Evolutionary conservation across 2,113 vertebrate genomes (phyloP).

Genomic region (Camelus dromedarius): DNA sequence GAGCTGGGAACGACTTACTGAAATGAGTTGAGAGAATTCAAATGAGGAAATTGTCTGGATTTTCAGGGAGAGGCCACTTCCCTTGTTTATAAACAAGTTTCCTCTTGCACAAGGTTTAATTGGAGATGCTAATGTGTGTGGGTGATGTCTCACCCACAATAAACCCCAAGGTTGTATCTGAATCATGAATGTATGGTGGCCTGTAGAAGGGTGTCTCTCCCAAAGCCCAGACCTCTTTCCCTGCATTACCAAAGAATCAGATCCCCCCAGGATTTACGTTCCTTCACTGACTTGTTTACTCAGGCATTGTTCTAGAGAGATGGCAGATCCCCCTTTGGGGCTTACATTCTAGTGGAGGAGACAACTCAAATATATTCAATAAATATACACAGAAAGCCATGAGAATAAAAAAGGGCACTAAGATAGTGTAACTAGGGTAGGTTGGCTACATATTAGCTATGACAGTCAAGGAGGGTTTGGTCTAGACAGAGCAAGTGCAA

Average conservation of each 20-base stretch:
- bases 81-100: constrained; percentile 65
- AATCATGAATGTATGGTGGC: not conserved
- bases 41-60: constrained; percentile 58
- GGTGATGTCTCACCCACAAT: not conserved
- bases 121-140: not conserved
- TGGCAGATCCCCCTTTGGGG: not conserved
- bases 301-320: not conserved
- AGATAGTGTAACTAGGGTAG: not conserved
- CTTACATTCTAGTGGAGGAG: not conserved
- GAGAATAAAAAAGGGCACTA: not conserved
- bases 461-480: not conserved
- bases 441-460: not conserved
- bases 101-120: constrained; percentile 72
- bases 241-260: not conserved
- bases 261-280: not conserved
- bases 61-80: constrained; percentile 65
- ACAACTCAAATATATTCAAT: not conserved
- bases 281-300: not conserved
- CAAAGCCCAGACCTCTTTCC: not conserved
- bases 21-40: constrained; percentile 62
- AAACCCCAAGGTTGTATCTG: constrained; percentile 1
- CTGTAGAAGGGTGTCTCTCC: not conserved
- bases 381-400: not conserved
- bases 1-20: constrained; percentile 33
- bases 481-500: not conserved